Evolutionary conservation across 92 coral and sea anemone species (phyloP), one percentile per base, ranked within the genome.

Genomic region (Parazoanthus darwini): DNA sequence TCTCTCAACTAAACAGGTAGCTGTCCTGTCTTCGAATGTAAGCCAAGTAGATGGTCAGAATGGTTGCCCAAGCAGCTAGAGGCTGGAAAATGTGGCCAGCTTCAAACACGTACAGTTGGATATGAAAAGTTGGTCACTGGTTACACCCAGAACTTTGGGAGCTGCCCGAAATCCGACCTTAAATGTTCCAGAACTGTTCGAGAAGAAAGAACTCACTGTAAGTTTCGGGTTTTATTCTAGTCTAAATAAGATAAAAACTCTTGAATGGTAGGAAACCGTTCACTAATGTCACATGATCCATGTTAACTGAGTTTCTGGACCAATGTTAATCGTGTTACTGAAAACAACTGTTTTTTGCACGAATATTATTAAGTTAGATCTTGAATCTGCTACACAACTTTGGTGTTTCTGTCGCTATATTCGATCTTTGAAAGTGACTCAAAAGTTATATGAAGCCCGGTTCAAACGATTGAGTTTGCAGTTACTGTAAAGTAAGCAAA

Each of bases 131-230:
- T 44, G 10, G 22, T 63, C 56, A 63, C 70, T 63, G 26, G 43
- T 71, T 77, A 76, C 82, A 54, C 65, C 10, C 36, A 6, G 35
- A 91, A 89, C 82, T 79, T 16, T 67, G 92, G 82, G 16, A 5
- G 46, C 63, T 95, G 98, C 15, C 95, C 96, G n/a, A 83, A 94
- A 3, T 72, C 92, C 88, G 88, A 91, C 20, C 92, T 86, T 54
- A 85, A 44, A 39, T 95, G 98, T 85, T 95, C 96, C 10, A 86
- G 78, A 48, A 92, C 89, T 73, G 73, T 92, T 48, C 78, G 50
- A 73, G 98, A 95, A 70, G 89, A 68, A 0, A 86, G 98, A 85
- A 80, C 85, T 48, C 98, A 90, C 56, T 95, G 98, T 95, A 92
- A 76, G 98, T 58, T n/a, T 25, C 29, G 6, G 13, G 11, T 20